A percentile compares a stretch with the other conserved stretches of the same genome.
Conservation (phyloP, 2,888 invertebrate species). For the Mesorhabditis spiculigera region DNA sequence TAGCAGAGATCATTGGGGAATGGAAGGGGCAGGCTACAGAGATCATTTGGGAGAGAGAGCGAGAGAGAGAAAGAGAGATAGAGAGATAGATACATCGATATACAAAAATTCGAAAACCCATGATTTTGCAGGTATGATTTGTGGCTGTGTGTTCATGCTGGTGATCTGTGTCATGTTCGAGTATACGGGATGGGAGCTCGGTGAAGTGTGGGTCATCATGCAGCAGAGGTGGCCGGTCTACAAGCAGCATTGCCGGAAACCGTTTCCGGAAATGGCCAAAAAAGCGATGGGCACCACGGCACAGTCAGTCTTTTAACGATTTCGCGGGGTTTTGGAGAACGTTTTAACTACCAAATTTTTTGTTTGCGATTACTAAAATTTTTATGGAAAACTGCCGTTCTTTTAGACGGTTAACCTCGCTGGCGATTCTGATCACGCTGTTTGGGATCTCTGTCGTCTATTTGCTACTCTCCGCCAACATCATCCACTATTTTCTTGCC, state of each 20-base stretch:
- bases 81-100: no score
- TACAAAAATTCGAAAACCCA: no score
- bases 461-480: constrained; percentile 51
- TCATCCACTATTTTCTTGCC: constrained; percentile 43
- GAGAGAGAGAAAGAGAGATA: no score
- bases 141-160: constrained; percentile 41
- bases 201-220: constrained; percentile 54
- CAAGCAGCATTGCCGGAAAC: constrained; percentile 42
- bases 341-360: no score
- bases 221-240: constrained; percentile 25
- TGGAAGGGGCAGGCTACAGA: no score
- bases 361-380: no score
- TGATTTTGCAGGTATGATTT: constrained; percentile 22
- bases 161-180: constrained; percentile 44
- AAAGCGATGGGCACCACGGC: constrained; percentile 43
- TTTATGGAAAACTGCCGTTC: not conserved
- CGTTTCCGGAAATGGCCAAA: constrained; percentile 57
- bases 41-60: no score
- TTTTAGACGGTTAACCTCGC: constrained; percentile 43
- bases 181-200: constrained; percentile 55
- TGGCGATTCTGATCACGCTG: constrained; percentile 41
- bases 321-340: not conserved
- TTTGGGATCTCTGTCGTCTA: constrained; percentile 56
- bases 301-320: constrained; percentile 22
- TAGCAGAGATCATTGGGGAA: no score